Conservation (phyloP, 2,113 vertebrate genomes). For the Myrmecobius fasciatus region DNA sequence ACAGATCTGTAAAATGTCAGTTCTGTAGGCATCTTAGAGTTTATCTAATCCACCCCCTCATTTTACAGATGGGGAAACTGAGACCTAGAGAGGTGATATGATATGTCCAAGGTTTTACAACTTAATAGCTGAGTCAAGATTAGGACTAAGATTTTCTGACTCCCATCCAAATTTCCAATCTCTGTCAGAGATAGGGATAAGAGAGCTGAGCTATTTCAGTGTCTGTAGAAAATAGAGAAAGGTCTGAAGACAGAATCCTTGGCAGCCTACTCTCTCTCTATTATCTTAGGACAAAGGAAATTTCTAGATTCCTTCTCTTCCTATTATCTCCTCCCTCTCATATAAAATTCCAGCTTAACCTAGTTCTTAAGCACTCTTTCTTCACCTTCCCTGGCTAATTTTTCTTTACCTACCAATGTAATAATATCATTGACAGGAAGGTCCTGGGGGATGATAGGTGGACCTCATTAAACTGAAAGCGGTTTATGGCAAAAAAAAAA, state of each 20-base stretch:
- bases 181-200: too few species aligned
- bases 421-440: background rate
- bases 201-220: background rate
- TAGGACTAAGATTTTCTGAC: background rate
- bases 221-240: background rate
- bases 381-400: background rate
- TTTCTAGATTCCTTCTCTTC: background rate
- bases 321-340: background rate
- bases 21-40: background rate
- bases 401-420: constrained; percentile 14
- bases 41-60: background rate
- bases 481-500: too few species aligned
- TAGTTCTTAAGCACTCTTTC: background rate
- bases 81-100: background rate
- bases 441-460: background rate
- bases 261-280: background rate
- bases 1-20: background rate
- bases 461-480: background rate
- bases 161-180: background rate
- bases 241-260: background rate
- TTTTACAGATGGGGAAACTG: background rate
- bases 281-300: background rate
- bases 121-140: background rate
- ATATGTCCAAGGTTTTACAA: background rate
- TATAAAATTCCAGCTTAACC: background rate